Evolutionary conservation across 2,113 vertebrate species (phyloP).

Genomic region (Tragelaphus strepsiceros): DNA sequence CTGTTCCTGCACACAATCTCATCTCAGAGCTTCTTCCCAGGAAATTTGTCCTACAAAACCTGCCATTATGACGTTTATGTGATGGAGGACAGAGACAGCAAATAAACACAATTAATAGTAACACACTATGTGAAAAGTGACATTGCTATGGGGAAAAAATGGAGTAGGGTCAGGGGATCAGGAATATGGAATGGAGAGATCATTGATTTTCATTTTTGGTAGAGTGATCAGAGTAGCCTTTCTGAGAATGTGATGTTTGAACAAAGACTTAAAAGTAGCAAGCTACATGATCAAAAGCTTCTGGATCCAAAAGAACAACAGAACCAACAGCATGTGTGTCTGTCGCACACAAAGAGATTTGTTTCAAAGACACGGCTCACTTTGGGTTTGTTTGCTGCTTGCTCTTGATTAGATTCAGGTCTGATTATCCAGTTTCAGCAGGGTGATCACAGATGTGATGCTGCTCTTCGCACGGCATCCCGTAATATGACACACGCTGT

Average conservation of each 20-base stretch:
- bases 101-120: not conserved
- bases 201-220: slow-evolving; percentile 23
- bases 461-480: not conserved
- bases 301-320: not conserved
- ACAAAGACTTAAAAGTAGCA: not conserved
- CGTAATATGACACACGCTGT: not conserved
- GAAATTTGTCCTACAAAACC: not conserved
- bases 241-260: not conserved
- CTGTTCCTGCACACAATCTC: not conserved
- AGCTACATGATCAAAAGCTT: not conserved
- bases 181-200: not conserved
- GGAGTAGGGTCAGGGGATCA: not conserved
- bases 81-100: not conserved
- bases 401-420: not conserved
- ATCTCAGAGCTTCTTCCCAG: slow-evolving; percentile 11
- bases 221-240: not conserved
- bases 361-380: not conserved
- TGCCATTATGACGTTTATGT: not conserved
- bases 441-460: not conserved
- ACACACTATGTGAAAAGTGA: not conserved
- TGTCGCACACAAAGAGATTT: not conserved
- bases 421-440: not conserved
- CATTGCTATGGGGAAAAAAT: not conserved
- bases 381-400: not conserved
- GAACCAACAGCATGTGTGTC: not conserved